Evolutionary conservation across 2,888 invertebrate species (phyloP).

Genomic region (Resseliella maxima): DNA sequence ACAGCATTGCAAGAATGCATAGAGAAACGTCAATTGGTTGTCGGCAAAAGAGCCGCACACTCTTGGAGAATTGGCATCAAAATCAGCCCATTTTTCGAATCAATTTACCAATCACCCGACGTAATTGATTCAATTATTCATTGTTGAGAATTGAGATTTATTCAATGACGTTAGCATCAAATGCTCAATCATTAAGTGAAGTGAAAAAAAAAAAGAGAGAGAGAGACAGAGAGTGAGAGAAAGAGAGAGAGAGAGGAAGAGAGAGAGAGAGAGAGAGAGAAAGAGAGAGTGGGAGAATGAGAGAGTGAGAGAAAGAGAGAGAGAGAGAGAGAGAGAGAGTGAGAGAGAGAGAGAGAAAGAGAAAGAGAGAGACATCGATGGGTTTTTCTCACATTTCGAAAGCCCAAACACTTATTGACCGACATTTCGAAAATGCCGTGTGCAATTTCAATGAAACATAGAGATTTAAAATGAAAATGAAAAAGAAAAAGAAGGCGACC

Average conservation of each 20-base stretch:
- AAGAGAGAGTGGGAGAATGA: too few relatives aligned
- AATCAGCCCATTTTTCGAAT: slow-evolving; percentile 12
- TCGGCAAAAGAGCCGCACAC: neutral
- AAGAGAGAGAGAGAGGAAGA: neutral
- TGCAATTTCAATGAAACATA: neutral
- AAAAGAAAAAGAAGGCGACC: neutral
- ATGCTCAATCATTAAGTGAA: neutral
- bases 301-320: neutral
- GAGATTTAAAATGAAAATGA: neutral
- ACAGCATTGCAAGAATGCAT: neutral
- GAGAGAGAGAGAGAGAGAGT: neutral
- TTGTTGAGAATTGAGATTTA: slow-evolving; percentile 49
- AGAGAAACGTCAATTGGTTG: too few relatives aligned
- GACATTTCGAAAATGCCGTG: slow-evolving; percentile 13
- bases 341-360: neutral
- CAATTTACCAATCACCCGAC: slow-evolving; percentile 38
- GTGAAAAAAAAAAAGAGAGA: neutral
- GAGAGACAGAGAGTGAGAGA: neutral
- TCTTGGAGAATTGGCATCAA: neutral
- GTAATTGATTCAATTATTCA: slow-evolving; percentile 53
- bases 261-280: neutral
- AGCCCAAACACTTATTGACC: neutral
- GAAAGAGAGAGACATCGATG: neutral
- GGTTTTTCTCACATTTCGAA: neutral
- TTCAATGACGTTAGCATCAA: slow-evolving; percentile 32